A percentile compares a stretch with the other conserved stretches of the same genome.
Evolutionary conservation across 2,113 vertebrate species (phyloP).

Genomic region (Haemorhous mexicanus): DNA sequence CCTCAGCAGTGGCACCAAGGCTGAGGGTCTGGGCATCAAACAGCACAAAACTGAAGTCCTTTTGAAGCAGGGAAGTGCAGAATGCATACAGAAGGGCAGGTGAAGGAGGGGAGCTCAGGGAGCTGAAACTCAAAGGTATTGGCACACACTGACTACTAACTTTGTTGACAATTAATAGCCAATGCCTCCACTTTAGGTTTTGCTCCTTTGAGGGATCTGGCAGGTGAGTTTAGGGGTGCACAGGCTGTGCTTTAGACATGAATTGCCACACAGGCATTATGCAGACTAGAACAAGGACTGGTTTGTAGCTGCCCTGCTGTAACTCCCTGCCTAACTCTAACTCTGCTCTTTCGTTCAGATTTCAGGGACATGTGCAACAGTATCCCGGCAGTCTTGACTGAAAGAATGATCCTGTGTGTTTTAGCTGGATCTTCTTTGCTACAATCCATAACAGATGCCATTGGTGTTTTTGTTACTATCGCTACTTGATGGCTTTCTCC

Average conservation of each 20-base stretch:
- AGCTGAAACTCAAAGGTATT: not conserved
- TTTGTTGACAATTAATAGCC: not conserved
- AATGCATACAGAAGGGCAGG: not conserved
- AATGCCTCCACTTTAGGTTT: not conserved
- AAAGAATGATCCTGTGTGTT: conserved; percentile 41
- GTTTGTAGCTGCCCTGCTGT: not conserved
- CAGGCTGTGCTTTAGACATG: not conserved
- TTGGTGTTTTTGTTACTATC: conserved; percentile 35
- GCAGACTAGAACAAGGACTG: not conserved
- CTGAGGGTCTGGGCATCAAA: not conserved
- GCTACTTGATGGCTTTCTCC: conserved; percentile 47
- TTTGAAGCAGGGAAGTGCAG: not conserved
- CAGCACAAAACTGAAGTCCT: not conserved
- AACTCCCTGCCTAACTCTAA: not conserved
- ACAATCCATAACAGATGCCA: conserved; percentile 51
- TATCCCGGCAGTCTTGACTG: not conserved
- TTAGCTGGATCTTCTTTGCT: conserved; percentile 44
- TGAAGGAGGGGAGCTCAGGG: not conserved
- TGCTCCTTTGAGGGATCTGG: not conserved
- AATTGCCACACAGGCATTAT: not conserved
- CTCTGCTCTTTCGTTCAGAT: not conserved
- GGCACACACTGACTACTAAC: not conserved
- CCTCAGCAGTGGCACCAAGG: not conserved
- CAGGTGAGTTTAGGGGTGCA: not conserved
- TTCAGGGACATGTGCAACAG: not conserved